These are phyloP conservation scores for Tangara arthus DNA, from an alignment of 2,797 vertebrate species.

Conservation along the genomic window DNA sequence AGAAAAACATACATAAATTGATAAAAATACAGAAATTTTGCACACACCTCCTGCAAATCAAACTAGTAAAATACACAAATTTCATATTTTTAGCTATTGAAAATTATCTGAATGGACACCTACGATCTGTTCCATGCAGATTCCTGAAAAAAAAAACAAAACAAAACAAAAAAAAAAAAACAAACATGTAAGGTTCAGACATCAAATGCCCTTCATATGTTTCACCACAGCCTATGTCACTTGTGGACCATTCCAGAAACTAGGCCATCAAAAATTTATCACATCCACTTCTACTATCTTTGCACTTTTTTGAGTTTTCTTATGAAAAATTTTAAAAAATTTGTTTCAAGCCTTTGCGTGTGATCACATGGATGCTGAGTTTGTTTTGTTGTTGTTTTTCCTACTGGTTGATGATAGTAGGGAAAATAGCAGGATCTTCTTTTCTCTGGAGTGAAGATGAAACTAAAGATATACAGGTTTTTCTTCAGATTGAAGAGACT, in stretches of 20 bases:
- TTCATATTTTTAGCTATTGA: not conserved
- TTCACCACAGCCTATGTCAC: not conserved
- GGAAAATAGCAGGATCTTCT: not conserved
- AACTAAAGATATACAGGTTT: not conserved
- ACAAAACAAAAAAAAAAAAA: not conserved
- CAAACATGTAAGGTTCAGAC: not conserved
- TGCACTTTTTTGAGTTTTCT: not conserved
- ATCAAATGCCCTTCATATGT: not conserved
- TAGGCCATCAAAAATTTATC: not conserved
- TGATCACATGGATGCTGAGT: not conserved
- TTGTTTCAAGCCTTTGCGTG: not conserved
- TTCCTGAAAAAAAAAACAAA: not conserved
- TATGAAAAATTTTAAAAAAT: not conserved
- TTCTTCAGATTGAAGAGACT: not conserved
- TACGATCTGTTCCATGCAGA: not conserved
- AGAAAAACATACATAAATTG: not conserved
- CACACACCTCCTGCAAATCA: not conserved
- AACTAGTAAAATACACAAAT: not conserved
- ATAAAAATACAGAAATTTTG: not conserved
- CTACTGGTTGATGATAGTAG: not conserved
- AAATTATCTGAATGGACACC: not conserved
- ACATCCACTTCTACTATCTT: not conserved
- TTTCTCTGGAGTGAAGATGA: not conserved
- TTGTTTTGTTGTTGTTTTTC: not conserved
- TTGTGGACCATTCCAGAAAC: not conserved